These are phyloP conservation scores for Rhinoraja longicauda DNA, from an alignment of 2,797 vertebrate genomes.

Conservation along the genomic window DNA sequence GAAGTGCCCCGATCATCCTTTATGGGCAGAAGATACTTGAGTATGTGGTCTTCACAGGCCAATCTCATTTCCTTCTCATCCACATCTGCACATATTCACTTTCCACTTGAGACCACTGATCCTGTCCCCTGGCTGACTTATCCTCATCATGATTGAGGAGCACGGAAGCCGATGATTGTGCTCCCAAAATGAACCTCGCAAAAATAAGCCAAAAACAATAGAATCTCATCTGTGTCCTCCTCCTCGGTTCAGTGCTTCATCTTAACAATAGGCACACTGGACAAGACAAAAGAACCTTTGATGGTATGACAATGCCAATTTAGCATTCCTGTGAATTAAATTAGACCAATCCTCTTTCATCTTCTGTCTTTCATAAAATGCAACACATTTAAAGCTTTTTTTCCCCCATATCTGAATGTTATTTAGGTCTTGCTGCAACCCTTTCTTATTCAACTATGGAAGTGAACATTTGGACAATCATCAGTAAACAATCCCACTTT, in stretches of 20 bases:
- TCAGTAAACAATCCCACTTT: no score
- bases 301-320: background rate
- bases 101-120: background rate
- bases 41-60: background rate
- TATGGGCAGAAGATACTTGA: background rate
- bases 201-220: constrained; percentile 14
- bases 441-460: no score
- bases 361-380: background rate
- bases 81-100: background rate
- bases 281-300: background rate
- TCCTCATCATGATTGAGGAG: background rate
- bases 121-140: no score
- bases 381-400: background rate
- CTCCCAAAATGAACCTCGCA: background rate
- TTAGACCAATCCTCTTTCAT: background rate
- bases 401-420: background rate
- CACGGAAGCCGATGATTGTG: background rate
- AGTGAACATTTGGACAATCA: no score
- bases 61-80: background rate
- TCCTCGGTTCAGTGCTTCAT: background rate
- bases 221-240: background rate
- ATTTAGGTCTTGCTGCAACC: background rate
- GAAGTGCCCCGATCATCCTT: background rate
- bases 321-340: background rate
- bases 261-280: background rate